Evolutionary conservation across 2,797 vertebrate species (phyloP).

Genomic region (Malurus splendens): DNA sequence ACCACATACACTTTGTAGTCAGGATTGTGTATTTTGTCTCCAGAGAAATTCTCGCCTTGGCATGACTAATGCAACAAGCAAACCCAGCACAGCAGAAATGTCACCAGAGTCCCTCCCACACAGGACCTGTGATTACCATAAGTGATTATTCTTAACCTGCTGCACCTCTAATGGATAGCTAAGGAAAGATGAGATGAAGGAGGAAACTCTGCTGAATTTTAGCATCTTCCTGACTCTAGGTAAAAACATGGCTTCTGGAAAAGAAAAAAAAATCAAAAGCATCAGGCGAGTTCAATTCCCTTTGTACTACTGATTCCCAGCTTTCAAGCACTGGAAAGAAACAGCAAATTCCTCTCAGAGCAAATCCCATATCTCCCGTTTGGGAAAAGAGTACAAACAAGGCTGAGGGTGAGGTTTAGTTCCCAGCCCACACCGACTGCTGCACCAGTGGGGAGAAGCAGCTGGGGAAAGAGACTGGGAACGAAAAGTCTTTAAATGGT

Average conservation of each 20-base stretch:
- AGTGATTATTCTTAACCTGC: background rate
- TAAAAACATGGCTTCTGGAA: background rate
- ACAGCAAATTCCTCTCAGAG: background rate
- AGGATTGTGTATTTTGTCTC: background rate
- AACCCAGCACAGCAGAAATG: constrained; percentile 19
- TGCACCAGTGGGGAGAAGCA: background rate
- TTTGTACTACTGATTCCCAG: background rate
- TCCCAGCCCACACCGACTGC: background rate
- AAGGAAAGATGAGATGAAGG: background rate
- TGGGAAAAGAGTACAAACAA: background rate
- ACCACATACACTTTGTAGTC: background rate
- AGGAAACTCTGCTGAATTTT: background rate
- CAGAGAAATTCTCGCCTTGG: background rate
- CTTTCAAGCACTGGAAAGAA: background rate
- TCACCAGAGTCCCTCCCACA: background rate
- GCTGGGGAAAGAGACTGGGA: background rate
- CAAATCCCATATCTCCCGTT: background rate
- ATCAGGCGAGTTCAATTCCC: background rate
- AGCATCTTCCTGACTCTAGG: background rate
- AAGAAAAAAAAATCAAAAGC: background rate
- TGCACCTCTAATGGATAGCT: background rate
- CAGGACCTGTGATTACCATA: background rate
- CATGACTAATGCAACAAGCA: background rate
- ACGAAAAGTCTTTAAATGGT: background rate
- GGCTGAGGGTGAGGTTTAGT: background rate